Conservation (phyloP, 2,113 vertebrate genomes). For the Dipodomys stephensi region DNA sequence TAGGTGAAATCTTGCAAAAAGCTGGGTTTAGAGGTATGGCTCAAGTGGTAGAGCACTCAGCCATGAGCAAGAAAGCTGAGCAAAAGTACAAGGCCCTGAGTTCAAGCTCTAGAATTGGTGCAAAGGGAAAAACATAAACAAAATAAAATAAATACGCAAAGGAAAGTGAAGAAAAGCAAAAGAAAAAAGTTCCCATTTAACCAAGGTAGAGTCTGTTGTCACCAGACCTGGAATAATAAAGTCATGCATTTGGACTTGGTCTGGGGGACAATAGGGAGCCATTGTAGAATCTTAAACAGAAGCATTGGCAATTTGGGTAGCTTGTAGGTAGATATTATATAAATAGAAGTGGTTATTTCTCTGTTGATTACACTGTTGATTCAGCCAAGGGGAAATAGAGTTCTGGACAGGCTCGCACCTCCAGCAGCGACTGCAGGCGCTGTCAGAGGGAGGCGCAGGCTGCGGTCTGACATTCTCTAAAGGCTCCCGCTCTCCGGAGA, state of each 20-base stretch:
- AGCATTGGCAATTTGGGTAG: constrained; percentile 57
- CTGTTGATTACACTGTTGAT: constrained; percentile 74
- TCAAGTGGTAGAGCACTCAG: background rate
- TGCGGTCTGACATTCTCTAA: constrained; percentile 79
- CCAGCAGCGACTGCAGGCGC: constrained; percentile 77
- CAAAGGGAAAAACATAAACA: too few relatives aligned
- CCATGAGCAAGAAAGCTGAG: background rate
- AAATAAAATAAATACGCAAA: too few relatives aligned
- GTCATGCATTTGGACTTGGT: constrained; percentile 67
- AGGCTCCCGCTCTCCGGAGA: constrained; percentile 77
- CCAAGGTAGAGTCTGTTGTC: constrained; percentile 64
- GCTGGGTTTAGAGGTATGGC: too few relatives aligned
- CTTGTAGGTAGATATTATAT: constrained; percentile 75
- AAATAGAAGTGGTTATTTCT: constrained; percentile 76
- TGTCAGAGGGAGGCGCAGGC: constrained; percentile 60
- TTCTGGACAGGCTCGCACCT: constrained; percentile 71
- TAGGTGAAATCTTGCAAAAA: background rate
- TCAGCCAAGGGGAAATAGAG: constrained; percentile 77
- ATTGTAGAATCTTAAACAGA: constrained; percentile 75
- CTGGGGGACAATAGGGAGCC: constrained; percentile 61
- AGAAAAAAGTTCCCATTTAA: constrained; percentile 26
- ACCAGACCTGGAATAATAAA: constrained; percentile 61
- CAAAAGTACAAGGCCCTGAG: too few relatives aligned
- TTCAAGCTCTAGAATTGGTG: too few relatives aligned
- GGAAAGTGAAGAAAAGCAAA: background rate